phyloP scores from a whole-genome alignment of 2,888 invertebrate genomes.

The Vandiemenella viatica region DNA sequence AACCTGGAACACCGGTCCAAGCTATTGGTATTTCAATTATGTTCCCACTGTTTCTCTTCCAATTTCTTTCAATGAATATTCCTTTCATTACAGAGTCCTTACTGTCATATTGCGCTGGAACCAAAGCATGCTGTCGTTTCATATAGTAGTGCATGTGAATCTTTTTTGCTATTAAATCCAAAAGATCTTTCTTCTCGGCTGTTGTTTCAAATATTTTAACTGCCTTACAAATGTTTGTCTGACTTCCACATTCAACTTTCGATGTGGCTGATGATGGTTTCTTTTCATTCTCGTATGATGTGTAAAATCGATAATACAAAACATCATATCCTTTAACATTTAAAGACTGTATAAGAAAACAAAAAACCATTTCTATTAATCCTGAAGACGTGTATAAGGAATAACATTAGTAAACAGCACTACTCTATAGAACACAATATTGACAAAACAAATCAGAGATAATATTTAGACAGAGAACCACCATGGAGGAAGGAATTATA shows the following conservation, averaged over 20 bases:
- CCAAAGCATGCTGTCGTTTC: slow-evolving; percentile 9
- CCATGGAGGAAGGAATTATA: too few relatives aligned
- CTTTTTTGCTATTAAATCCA: slow-evolving; percentile 6
- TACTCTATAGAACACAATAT: too few relatives aligned
- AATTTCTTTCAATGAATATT: slow-evolving; percentile 11
- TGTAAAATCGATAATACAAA: slow-evolving; percentile 13
- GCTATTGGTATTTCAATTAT: slow-evolving; percentile 7
- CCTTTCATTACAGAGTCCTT: slow-evolving; percentile 9
- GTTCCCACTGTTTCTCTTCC: slow-evolving; percentile 7
- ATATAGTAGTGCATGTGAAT: slow-evolving; percentile 13
- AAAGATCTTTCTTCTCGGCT: slow-evolving; percentile 11
- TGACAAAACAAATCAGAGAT: too few relatives aligned
- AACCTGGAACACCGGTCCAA: slow-evolving; percentile 11
- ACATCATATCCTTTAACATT: slow-evolving; percentile 8
- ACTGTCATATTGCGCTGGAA: slow-evolving; percentile 2
- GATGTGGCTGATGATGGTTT: not conserved
- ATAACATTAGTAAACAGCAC: too few relatives aligned
- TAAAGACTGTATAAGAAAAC: slow-evolving; percentile 13
- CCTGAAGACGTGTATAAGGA: too few relatives aligned
- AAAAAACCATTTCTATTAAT: slow-evolving; percentile 15
- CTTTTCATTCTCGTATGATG: slow-evolving; percentile 3
- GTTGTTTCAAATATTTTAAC: slow-evolving; percentile 10
- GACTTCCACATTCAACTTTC: not conserved
- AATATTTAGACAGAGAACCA: too few relatives aligned
- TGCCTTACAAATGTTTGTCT: not conserved